A percentile compares a stretch with the other conserved stretches of the same genome.
Conservation (phyloP, 1,140 invertebrate species). For the Euwallacea similis region DNA sequence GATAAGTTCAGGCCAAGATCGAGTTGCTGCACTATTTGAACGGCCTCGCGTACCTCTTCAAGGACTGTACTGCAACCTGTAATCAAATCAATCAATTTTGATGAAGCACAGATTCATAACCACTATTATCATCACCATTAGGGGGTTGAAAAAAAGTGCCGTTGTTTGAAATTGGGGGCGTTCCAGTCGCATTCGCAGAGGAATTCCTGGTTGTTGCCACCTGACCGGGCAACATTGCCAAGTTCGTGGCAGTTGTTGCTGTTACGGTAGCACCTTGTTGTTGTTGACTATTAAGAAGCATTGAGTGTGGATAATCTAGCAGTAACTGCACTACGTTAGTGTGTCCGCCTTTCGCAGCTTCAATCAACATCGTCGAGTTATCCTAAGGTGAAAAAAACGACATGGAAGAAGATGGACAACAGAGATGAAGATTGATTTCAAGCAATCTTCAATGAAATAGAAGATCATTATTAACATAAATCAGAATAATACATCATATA, state of each 20-base stretch:
- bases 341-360: slow-evolving; percentile 96
- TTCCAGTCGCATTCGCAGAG: slow-evolving; percentile 39
- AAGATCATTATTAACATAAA: too few relatives aligned
- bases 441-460: too few relatives aligned
- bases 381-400: slow-evolving; percentile 61
- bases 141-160: slow-evolving; percentile 53
- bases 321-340: slow-evolving; percentile 92
- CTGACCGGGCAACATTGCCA: slow-evolving; percentile 48
- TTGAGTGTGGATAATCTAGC: slow-evolving; percentile 89
- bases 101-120: neutral
- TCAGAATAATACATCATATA: too few relatives aligned
- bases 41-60: slow-evolving; percentile 61
- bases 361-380: slow-evolving; percentile 97
- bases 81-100: neutral
- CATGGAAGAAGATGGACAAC: neutral
- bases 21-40: slow-evolving; percentile 53
- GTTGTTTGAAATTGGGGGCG: slow-evolving; percentile 50
- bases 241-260: slow-evolving; percentile 50
- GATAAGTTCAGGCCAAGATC: slow-evolving; percentile 23
- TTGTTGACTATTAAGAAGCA: slow-evolving; percentile 57
- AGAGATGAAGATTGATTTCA: too few relatives aligned
- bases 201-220: slow-evolving; percentile 43
- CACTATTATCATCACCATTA: slow-evolving; percentile 39
- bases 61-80: slow-evolving; percentile 48
- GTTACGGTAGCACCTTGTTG: slow-evolving; percentile 43